Base-by-base conservation (phyloP, 2,888 invertebrate genomes). In the Macrosiphum euphorbiae region DNA sequence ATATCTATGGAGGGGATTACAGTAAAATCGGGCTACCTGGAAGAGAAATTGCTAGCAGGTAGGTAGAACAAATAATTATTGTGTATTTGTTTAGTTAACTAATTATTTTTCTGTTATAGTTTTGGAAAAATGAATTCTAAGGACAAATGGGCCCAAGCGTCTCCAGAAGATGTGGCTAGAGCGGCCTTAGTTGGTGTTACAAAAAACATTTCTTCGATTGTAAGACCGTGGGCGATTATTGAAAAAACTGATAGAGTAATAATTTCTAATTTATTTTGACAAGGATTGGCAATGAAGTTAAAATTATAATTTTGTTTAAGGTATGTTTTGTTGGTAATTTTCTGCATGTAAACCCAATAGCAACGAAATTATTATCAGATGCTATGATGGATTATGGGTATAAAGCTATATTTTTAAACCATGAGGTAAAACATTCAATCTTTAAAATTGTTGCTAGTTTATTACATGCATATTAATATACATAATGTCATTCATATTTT, bases 271-370 rank as follows among this genome's bases (percentile, higher is more conserved):
- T 90, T 67, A 41, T 50, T 92, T 89, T 47, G 7, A 52, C 13
- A 50, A 55, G 26, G 84, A 88, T 50, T 67, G 52, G 35, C 50
- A 16, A 61, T 44, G 24, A 52, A 41, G 11, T 94, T 87, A 58
- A 26, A 26, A 87, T 28, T n/a, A 52, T 52, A 8, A 52, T 94
- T 67, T 94, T 84, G 67, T 96, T 96, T 26, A 96, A 98, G 98
- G 99, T 99, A 92, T 98, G 99, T 92, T 99, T 99, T 96, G 98
- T 99, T 95, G 99, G 99, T 0, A 99, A 99, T 96, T 99, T 99
- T 96, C 96, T 99, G 67, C 97, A 99, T 86, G 99, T 99, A 89
- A 99, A 99, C 96, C 98, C 98, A 47, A 97, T 99, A 95, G 99
- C 99, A 0, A 99, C 99, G 98, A 99, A 99, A 96, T 96, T 99